Percentiles rank a stretch among this genome's conserved stretches.
Conservation (phyloP, 2,113 vertebrate genomes). For the Lontra canadensis region DNA sequence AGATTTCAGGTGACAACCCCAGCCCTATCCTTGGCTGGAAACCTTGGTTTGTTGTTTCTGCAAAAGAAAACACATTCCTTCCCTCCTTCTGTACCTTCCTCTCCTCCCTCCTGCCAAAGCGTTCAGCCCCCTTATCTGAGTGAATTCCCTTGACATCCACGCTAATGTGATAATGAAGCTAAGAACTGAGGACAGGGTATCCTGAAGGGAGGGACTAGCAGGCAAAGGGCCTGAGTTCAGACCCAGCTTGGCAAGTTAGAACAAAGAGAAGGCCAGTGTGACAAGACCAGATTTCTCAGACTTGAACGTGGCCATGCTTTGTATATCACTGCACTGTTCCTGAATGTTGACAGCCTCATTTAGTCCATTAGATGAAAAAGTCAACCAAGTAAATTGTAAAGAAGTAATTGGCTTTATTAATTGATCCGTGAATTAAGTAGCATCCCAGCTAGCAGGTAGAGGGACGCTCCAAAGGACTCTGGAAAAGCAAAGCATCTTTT, state of each 20-base stretch:
- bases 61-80: background rate
- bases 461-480: background rate
- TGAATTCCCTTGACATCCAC: background rate
- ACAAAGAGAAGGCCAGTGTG: background rate
- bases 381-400: background rate
- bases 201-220: background rate
- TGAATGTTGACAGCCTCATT: background rate
- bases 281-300: background rate
- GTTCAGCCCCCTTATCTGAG: background rate
- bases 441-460: background rate
- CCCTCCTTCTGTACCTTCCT: background rate
- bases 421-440: background rate
- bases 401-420: background rate
- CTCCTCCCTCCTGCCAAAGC: background rate
- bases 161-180: background rate
- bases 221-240: background rate
- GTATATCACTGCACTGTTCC: background rate
- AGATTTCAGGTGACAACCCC: too few relatives aligned
- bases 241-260: background rate
- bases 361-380: background rate
- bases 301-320: background rate
- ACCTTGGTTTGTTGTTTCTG: background rate
- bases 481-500: background rate
- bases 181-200: background rate
- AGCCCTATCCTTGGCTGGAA: background rate